phyloP scores from a whole-genome alignment of 2,113 vertebrate genomes.

The Hippocampus mohnikei region DNA sequence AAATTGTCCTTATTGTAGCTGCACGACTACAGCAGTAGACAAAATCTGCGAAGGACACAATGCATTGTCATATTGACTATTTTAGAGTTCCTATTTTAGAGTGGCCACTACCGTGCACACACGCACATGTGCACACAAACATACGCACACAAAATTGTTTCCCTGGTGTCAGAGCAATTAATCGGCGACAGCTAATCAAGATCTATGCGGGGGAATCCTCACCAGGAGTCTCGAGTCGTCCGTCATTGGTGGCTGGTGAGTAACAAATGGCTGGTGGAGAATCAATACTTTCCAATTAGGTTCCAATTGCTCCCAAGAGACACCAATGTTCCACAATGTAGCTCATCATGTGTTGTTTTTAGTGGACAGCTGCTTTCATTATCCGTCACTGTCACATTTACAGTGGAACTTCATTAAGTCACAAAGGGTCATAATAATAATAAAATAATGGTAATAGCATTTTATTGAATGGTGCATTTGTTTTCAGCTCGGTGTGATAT shows the following conservation, averaged over 20 bases:
- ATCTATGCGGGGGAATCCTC: conserved; percentile 44
- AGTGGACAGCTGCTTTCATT: background rate
- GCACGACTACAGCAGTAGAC: background rate
- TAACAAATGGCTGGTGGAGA: conserved; percentile 34
- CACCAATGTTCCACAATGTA: conserved; percentile 5
- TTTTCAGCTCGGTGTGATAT: background rate
- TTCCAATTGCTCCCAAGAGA: conserved; percentile 45
- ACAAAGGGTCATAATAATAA: background rate
- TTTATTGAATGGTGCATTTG: background rate
- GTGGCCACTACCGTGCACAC: background rate
- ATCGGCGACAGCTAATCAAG: conserved; percentile 54
- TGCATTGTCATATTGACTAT: conserved; percentile 1
- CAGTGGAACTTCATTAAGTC: background rate
- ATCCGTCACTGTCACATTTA: background rate
- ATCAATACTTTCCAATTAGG: conserved; percentile 60
- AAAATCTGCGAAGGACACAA: background rate
- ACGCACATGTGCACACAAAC: background rate
- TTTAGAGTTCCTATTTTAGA: conserved; percentile 24
- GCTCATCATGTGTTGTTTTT: conserved; percentile 29
- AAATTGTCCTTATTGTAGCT: background rate
- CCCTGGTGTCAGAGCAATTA: conserved; percentile 43
- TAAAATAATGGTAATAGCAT: background rate
- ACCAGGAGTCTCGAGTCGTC: conserved; percentile 20
- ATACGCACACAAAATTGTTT: background rate
- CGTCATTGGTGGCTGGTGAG: conserved; percentile 43